These are phyloP conservation scores for Urocynchramus pylzowi DNA, from an alignment of 2,113 vertebrate genomes.

Conservation along the genomic window DNA sequence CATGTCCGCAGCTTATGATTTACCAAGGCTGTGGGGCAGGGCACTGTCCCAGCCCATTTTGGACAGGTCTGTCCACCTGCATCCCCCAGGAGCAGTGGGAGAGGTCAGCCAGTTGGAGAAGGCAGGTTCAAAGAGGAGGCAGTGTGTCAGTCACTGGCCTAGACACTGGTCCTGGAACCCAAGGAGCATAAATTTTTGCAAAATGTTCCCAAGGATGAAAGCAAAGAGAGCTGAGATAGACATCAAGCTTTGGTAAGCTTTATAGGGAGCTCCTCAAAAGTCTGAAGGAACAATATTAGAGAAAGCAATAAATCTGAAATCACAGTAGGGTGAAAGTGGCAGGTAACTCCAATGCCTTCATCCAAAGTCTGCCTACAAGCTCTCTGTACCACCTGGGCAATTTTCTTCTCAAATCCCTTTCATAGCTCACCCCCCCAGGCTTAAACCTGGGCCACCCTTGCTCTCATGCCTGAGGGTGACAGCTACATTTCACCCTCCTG, in stretches of 20 bases:
- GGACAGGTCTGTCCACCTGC: neutral
- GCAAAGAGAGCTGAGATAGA: neutral
- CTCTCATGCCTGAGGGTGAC: neutral
- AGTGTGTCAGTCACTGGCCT: neutral
- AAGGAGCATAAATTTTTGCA: neutral
- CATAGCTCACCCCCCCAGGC: neutral
- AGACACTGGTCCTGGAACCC: neutral
- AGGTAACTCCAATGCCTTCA: neutral
- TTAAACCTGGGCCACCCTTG: neutral
- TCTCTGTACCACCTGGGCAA: neutral
- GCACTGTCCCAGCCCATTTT: neutral
- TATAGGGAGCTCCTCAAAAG: neutral
- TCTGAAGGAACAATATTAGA: neutral
- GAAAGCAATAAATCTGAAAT: neutral
- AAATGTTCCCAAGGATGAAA: neutral
- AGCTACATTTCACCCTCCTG: neutral
- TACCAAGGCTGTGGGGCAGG: neutral
- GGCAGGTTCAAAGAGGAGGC: neutral
- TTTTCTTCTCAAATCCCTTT: neutral
- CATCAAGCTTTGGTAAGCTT: neutral
- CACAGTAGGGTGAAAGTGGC: too few relatives aligned
- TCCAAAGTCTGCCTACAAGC: neutral
- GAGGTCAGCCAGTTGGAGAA: neutral
- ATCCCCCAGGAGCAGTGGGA: neutral
- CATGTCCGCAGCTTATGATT: rapidly evolving